phyloP scores from a whole-genome alignment of 2,888 invertebrate genomes.

The Agrochola lota region DNA sequence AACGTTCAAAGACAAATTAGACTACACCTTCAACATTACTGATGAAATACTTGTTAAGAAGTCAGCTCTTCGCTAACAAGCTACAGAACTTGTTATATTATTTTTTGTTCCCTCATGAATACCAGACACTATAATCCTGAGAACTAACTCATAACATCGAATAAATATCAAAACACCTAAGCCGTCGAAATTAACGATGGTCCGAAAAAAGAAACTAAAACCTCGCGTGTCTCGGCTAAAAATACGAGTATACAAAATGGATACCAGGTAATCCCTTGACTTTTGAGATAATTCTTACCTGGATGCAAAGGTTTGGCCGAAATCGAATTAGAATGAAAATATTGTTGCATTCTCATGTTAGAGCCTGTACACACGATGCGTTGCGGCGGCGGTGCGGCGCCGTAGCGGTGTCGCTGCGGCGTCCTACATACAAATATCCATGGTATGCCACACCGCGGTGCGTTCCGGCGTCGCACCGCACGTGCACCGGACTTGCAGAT shows the following conservation, averaged over 20 bases:
- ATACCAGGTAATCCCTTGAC: slow-evolving; percentile 55
- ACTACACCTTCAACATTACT: not conserved
- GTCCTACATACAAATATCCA: no score
- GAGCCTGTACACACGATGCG: no score
- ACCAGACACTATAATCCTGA: slow-evolving; percentile 10
- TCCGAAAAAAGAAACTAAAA: slow-evolving; percentile 35
- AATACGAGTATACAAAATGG: slow-evolving; percentile 47
- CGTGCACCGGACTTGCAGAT: no score
- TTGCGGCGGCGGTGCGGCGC: no score
- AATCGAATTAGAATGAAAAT: slow-evolving; percentile 5
- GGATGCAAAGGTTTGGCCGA: slow-evolving; percentile 3
- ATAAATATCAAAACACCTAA: slow-evolving; percentile 35
- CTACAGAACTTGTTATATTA: not conserved
- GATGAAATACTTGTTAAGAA: not conserved
- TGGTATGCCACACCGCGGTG: no score
- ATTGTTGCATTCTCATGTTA: not conserved
- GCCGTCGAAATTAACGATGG: slow-evolving; percentile 6
- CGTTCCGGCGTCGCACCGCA: no score
- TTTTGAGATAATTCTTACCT: slow-evolving; percentile 15
- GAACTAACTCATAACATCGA: slow-evolving; percentile 1
- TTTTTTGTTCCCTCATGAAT: slow-evolving; percentile 7
- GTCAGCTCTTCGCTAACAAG: slow-evolving; percentile 1
- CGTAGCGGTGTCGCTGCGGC: no score
- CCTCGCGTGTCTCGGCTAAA: slow-evolving; percentile 33
- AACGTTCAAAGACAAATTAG: not conserved